Evolutionary conservation across 2,797 vertebrate species (phyloP).

Genomic region (Molossus molossus): DNA sequence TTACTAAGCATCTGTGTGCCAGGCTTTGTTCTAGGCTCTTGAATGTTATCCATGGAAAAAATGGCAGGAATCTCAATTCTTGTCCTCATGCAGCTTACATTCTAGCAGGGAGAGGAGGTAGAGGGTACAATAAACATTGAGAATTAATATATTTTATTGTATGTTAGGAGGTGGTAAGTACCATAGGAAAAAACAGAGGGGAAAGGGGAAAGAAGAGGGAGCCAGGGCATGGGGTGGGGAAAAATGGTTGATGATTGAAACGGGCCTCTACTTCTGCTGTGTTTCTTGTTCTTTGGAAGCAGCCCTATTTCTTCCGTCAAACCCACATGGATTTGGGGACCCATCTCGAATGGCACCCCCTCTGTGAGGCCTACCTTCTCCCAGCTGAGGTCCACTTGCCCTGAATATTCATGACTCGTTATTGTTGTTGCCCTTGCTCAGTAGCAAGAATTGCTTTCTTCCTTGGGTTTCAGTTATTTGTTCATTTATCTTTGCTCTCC

Average conservation of each 20-base stretch:
- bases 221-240: not conserved
- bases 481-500: conserved; percentile 11
- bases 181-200: not conserved
- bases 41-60: not conserved
- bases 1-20: not conserved
- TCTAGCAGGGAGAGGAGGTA: not conserved
- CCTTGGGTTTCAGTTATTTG: not conserved
- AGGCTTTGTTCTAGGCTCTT: conserved; percentile 4
- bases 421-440: not conserved
- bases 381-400: not conserved
- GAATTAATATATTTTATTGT: not conserved
- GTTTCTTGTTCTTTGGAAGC: not conserved
- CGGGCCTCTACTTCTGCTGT: not conserved
- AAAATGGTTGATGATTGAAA: not conserved
- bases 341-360: not conserved
- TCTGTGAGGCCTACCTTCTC: not conserved
- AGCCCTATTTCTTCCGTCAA: not conserved
- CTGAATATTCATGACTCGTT: not conserved
- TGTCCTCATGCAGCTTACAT: not conserved
- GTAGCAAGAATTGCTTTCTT: not conserved
- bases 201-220: not conserved
- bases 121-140: not conserved
- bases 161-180: not conserved
- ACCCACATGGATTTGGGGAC: not conserved
- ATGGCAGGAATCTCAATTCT: not conserved